Conservation (phyloP, 2,888 invertebrate species). For the Erebia ligea region DNA sequence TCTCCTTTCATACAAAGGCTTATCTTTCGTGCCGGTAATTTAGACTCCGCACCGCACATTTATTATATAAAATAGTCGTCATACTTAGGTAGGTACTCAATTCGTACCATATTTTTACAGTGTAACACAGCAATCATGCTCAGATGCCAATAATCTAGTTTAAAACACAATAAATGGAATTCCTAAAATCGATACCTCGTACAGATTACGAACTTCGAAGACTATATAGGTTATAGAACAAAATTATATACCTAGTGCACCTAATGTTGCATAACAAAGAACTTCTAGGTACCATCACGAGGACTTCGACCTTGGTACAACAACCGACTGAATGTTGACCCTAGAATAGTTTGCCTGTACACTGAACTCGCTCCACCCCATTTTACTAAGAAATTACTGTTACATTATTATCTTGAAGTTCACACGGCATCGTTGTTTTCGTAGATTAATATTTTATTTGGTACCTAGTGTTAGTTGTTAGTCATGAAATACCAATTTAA, state of each 20-base stretch:
- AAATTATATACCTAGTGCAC: slow-evolving; percentile 7
- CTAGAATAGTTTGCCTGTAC: slow-evolving; percentile 39
- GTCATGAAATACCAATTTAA: slow-evolving; percentile 2
- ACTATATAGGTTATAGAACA: too few species aligned
- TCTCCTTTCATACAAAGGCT: slow-evolving; percentile 13
- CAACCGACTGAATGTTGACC: slow-evolving; percentile 59
- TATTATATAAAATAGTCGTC: slow-evolving; percentile 7
- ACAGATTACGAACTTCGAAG: too few species aligned
- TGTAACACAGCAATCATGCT: neutral
- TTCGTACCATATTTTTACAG: neutral
- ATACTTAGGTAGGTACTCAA: neutral
- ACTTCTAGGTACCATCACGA: slow-evolving; percentile 44
- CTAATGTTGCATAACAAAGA: slow-evolving; percentile 59
- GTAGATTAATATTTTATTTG: slow-evolving; percentile 8
- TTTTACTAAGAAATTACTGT: slow-evolving; percentile 29
- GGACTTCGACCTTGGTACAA: slow-evolving; percentile 65
- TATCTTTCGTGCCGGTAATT: slow-evolving; percentile 15
- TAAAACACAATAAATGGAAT: too few species aligned
- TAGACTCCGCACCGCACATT: neutral
- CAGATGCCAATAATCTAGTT: too few species aligned
- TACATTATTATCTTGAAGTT: slow-evolving; percentile 19
- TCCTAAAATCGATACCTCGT: neutral
- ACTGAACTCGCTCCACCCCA: slow-evolving; percentile 47
- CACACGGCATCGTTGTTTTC: slow-evolving; percentile 15
- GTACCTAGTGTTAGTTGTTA: too few species aligned